Evolutionary conservation across 2,888 invertebrate species (phyloP), one percentile per base, ranked within the genome.

Genomic region (Lepidochitona cinerea): DNA sequence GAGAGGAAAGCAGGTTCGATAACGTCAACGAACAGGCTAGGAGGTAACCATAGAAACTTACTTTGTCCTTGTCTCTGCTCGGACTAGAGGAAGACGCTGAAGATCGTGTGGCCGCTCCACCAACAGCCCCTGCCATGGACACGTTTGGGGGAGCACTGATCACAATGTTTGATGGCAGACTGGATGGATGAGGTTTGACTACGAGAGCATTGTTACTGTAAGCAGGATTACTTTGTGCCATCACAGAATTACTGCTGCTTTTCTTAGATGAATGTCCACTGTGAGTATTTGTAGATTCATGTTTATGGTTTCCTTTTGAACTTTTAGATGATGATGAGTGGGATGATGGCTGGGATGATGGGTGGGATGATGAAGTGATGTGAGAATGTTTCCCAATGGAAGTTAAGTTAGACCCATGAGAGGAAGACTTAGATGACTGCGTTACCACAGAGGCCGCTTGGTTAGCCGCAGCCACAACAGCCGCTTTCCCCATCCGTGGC

Each of bases 11-110:
- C n/a, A n/a, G n/a, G n/a, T n/a, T n/a, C n/a, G n/a, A n/a, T n/a
- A n/a, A n/a, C n/a, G n/a, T n/a, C n/a, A n/a, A n/a, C n/a, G n/a
- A n/a, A n/a, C n/a, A n/a, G n/a, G n/a, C n/a, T n/a, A n/a, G n/a
- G n/a, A n/a, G n/a, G n/a, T n/a, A n/a, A n/a, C n/a, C 64, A 35
- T 53, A 68, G 36, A 35, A 3, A 69, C 74, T 73, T 23, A 96
- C 95, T 49, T 94, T 94, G 4, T 92, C 82, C 91, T 92, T 87
- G 52, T 85, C 86, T 69, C 94, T 95, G 82, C 94, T 32, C 32
- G 29, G 23, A 32, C 32, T 59, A 26, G 23, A 14, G 29, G 29
- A 41, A 29, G 37, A 68, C 32, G 49, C 74, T 33, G 33, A 77
- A 33, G 29, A 68, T 54, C 68, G 70, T 59, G 36, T 68, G n/a